Evolutionary conservation across 1,140 invertebrate species (phyloP).

Genomic region (Panagrolaimus sp.): DNA sequence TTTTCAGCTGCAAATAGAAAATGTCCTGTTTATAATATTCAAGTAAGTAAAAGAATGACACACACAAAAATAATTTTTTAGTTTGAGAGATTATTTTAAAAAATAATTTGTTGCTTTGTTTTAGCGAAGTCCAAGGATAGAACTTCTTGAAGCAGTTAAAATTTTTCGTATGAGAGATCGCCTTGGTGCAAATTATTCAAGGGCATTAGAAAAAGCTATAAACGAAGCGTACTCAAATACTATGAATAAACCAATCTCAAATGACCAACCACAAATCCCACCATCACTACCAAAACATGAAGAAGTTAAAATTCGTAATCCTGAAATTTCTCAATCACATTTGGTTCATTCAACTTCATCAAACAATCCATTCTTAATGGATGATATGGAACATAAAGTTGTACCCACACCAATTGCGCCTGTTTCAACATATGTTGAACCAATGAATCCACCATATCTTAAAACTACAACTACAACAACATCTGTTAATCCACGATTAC

Average conservation of each 20-base stretch:
- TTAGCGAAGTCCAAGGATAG: conserved; percentile 36
- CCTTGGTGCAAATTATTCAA: conserved; percentile 39
- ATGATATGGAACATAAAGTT: background rate
- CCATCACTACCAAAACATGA: too few species aligned
- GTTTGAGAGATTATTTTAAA: background rate
- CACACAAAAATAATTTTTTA: background rate
- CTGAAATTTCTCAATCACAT: background rate
- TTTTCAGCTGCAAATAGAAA: conserved; percentile 42
- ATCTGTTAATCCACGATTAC: conserved; percentile 55
- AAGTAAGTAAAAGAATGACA: conserved; percentile 46
- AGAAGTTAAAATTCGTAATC: background rate
- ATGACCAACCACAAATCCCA: too few species aligned
- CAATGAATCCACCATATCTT: background rate
- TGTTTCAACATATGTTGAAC: background rate
- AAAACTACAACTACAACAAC: conserved; percentile 32
- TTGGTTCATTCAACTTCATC: background rate
- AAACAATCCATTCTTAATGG: background rate
- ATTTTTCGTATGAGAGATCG: conserved; percentile 39
- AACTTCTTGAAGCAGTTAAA: conserved; percentile 38
- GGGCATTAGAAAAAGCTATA: conserved; percentile 42
- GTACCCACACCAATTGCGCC: background rate
- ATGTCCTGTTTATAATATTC: conserved; percentile 53
- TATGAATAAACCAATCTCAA: background rate
- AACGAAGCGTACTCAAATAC: conserved; percentile 25
- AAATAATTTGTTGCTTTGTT: background rate